These are phyloP conservation scores for Trichonephila inaurata DNA, from an alignment of 1,140 invertebrate species.

Conservation along the genomic window DNA sequence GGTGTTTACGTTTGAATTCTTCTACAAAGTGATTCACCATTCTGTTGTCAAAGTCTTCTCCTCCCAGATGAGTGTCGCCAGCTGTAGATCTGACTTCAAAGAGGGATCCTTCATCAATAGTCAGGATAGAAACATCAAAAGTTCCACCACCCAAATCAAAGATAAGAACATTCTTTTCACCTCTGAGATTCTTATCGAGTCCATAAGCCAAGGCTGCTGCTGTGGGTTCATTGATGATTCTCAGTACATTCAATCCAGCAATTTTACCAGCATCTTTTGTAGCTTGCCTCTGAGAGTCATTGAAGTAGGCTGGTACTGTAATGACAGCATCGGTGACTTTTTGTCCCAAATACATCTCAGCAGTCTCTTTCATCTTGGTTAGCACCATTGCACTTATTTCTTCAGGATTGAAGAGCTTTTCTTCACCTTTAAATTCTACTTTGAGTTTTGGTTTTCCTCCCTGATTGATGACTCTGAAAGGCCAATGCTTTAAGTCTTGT, in stretches of 20 bases:
- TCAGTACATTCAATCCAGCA: constrained; percentile 67
- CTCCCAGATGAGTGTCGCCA: too few relatives aligned
- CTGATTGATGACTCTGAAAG: constrained; percentile 83
- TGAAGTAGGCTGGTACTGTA: constrained; percentile 88
- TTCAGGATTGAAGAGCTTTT: constrained; percentile 90
- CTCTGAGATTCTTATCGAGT: constrained; percentile 88
- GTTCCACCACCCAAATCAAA: too few relatives aligned
- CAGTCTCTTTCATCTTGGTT: constrained; percentile 88
- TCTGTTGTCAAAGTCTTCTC: constrained; percentile 86
- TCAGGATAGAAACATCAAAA: too few relatives aligned
- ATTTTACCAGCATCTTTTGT: constrained; percentile 99
- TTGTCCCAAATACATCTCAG: too few relatives aligned
- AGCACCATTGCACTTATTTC: constrained; percentile 97
- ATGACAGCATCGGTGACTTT: constrained; percentile 80
- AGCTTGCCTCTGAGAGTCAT: constrained; percentile 92
- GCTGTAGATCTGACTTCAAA: too few relatives aligned
- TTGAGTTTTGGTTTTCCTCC: constrained; percentile 91
- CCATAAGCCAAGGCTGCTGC: constrained; percentile 92
- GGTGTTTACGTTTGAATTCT: constrained; percentile 96
- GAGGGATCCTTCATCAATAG: too few relatives aligned
- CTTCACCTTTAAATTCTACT: constrained; percentile 86
- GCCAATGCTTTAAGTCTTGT: constrained; percentile 96
- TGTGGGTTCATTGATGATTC: constrained; percentile 83
- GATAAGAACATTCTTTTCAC: constrained; percentile 82
- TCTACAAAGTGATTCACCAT: constrained; percentile 98